Evolutionary conservation across 2,888 invertebrate genomes (phyloP), one percentile per base, ranked within the genome.

Genomic region (Melieria omissa): DNA sequence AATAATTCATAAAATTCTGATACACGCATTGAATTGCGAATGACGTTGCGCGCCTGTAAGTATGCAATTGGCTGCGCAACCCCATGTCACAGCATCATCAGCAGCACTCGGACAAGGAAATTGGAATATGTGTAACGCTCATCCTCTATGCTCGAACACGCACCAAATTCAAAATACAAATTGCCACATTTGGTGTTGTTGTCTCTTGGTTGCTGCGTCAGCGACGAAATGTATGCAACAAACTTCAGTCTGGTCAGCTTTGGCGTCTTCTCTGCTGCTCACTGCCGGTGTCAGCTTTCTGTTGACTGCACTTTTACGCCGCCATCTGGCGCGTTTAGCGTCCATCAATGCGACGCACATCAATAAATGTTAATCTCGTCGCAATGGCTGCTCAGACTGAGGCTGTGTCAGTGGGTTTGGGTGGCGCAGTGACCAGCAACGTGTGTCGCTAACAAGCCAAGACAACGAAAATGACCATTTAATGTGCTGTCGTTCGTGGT

Each of bases 1-100:
- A 66, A 62, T 71, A 71, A 71, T 65, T 71, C 71, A 71, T 65
- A 60, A 71, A 71, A 55, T 65, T 45, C 41, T 46, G 14, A 65
- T 46, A 54, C 71, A 65, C 42, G 71, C 52, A 61, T 62, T 71
- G 62, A 66, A 71, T 71, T 46, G 52, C 8, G 54, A 14, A 62
- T 65, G 60, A 58, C 45, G 58, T 16, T 14, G 29, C 60, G n/a
- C 29, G 29, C 10, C 52, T n/a, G 14, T 52, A n/a, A 12, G 9
- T 52, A 52, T 52, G 52, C 52, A 7, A 52, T 5, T 6, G 12
- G 12, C 52, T 6, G 8, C 12, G 8, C 12, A 1, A 1, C 29
- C 29, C 29, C 29, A 29, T 29, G 29, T 29, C 29, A 29, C 29
- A 29, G 29, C 29, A 29, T 29, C 29, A 29, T 8, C 7, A 47